Conservation (phyloP, 2,113 vertebrate species). For the Proterorhinus semilunaris region DNA sequence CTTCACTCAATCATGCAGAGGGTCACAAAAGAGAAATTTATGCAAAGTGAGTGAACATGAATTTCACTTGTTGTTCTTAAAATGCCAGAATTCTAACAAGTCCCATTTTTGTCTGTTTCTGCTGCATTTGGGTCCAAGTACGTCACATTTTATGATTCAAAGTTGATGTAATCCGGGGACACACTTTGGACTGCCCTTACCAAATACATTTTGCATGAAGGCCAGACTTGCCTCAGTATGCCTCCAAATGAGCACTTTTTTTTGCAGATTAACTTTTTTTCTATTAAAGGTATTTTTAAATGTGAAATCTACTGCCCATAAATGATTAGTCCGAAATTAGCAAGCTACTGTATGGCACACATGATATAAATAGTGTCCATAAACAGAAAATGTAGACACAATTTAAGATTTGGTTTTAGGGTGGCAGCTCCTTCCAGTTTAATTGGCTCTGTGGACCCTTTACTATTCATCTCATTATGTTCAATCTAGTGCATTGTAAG, state of each 20-base stretch:
- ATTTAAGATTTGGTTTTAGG: no score
- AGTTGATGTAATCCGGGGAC: conserved; percentile 8
- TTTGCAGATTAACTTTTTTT: no score
- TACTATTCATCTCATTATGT: not conserved
- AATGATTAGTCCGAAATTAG: no score
- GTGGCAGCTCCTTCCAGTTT: not conserved
- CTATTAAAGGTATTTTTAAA: no score
- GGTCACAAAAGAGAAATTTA: not conserved
- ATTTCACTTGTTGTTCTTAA: not conserved
- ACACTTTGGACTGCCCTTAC: not conserved
- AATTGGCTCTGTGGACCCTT: not conserved
- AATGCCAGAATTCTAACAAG: not conserved
- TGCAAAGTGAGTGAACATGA: not conserved
- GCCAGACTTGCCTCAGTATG: not conserved
- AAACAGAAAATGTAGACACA: no score
- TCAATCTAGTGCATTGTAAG: not conserved
- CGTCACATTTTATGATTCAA: conserved; percentile 4
- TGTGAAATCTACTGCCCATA: no score
- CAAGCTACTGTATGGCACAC: no score
- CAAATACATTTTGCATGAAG: not conserved
- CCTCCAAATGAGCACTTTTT: not conserved
- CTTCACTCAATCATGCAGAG: not conserved
- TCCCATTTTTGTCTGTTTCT: not conserved
- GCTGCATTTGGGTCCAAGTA: not conserved
- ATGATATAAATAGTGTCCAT: no score